phyloP scores from a whole-genome alignment of 2,797 vertebrate species.

The Valencia hispanica region DNA sequence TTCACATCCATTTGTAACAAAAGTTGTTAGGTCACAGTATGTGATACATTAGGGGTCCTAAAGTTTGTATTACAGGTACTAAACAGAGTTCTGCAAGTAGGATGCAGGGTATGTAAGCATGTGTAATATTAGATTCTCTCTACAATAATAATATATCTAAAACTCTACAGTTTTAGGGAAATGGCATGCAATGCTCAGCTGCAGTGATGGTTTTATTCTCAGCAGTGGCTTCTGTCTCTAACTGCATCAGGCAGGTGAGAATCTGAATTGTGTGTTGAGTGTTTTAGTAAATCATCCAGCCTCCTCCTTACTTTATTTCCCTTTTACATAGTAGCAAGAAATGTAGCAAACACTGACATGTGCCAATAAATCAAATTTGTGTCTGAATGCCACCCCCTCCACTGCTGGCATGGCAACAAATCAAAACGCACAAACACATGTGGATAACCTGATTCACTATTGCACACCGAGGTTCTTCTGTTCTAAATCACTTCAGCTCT shows the following conservation, averaged over 20 bases:
- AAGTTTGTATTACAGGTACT: too few relatives aligned
- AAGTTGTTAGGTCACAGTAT: neutral
- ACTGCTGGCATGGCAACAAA: slow-evolving; percentile 16
- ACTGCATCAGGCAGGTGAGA: neutral
- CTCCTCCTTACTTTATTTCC: slow-evolving; percentile 1
- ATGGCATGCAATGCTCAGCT: neutral
- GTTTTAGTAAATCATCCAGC: neutral
- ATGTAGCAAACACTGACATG: slow-evolving; percentile 10
- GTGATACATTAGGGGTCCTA: neutral
- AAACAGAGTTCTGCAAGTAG: neutral
- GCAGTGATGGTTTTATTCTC: neutral
- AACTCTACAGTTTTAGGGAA: neutral
- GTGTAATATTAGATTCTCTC: too few relatives aligned
- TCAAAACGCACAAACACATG: slow-evolving; percentile 28
- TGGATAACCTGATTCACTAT: neutral
- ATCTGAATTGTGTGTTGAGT: slow-evolving; percentile 1
- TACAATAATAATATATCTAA: too few relatives aligned
- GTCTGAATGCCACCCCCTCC: neutral
- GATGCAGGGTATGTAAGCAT: too few relatives aligned
- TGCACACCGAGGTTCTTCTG: neutral
- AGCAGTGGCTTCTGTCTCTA: neutral
- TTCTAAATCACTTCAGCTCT: neutral
- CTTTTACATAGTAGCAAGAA: slow-evolving; percentile 48
- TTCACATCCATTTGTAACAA: too few relatives aligned
- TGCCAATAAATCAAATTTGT: slow-evolving; percentile 28